Evolutionary conservation across 92 coral and sea anemone genomes (phyloP).

Genomic region (Blastomussa wellsi): DNA sequence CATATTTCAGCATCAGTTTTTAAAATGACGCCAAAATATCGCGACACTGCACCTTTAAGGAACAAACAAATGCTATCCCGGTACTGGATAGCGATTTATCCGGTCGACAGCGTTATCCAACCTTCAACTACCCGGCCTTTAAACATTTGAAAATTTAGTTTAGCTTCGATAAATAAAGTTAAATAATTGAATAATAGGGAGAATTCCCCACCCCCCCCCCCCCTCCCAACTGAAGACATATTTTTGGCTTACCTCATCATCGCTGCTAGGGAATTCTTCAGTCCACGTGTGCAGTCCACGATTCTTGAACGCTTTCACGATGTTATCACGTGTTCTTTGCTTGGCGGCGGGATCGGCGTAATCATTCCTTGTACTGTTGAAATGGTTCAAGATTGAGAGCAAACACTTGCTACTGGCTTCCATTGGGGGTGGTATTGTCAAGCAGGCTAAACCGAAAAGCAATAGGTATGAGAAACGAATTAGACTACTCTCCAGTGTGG

Average conservation of each 20-base stretch:
- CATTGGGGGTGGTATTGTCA: not conserved
- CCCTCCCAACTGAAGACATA: not conserved
- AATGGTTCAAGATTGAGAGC: constrained; percentile 54
- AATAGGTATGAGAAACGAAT: too few relatives aligned
- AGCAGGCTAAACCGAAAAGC: not conserved
- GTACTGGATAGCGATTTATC: too few relatives aligned
- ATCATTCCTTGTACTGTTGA: constrained; percentile 62
- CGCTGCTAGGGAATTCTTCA: constrained; percentile 60
- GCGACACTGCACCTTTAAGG: too few relatives aligned
- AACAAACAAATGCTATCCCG: too few relatives aligned
- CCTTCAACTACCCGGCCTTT: too few relatives aligned
- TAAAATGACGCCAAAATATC: too few relatives aligned
- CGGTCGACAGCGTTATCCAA: too few relatives aligned
- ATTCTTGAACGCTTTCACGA: constrained; percentile 57
- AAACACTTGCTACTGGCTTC: constrained; percentile 9
- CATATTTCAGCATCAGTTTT: too few relatives aligned
- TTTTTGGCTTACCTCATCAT: constrained; percentile 10
- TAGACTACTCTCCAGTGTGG: too few relatives aligned
- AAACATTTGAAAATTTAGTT: too few relatives aligned
- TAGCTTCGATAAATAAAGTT: too few relatives aligned
- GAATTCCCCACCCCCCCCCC: not conserved
- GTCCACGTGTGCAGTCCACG: constrained; percentile 83
- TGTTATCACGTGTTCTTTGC: constrained; percentile 65
- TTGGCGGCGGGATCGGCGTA: constrained; percentile 47
- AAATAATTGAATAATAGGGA: too few relatives aligned